A percentile compares a stretch with the other conserved stretches of the same genome.
Conservation (phyloP, 2,888 invertebrate genomes). For the Pemphredon lugubris region DNA sequence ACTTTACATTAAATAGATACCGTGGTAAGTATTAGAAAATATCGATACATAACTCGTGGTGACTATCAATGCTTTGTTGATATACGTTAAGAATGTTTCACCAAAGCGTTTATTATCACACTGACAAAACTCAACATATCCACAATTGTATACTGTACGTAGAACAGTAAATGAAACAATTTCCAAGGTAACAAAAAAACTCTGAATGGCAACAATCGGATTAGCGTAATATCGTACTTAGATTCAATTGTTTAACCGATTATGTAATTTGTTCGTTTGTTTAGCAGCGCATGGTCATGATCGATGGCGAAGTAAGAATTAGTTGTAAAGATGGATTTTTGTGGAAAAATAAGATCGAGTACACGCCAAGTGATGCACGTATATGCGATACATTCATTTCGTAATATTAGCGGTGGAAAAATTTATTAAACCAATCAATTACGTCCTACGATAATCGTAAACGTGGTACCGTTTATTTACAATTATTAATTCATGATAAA, state of each 20-base stretch:
- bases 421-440: too few species aligned
- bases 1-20: slow-evolving; percentile 62
- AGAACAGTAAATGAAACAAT: slow-evolving; percentile 24
- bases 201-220: slow-evolving; percentile 14
- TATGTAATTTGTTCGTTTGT: slow-evolving; percentile 33
- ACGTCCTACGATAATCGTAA: too few species aligned
- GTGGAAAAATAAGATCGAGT: too few species aligned
- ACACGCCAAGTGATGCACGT: too few species aligned
- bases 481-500: too few species aligned
- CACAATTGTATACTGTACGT: slow-evolving; percentile 30
- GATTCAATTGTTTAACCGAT: slow-evolving; percentile 22
- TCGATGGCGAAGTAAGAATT: too few species aligned
- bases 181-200: slow-evolving; percentile 9
- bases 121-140: slow-evolving; percentile 57
- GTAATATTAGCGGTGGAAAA: too few species aligned
- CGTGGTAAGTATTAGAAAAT: slow-evolving; percentile 69
- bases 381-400: too few species aligned
- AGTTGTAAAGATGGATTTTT: too few species aligned
- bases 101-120: slow-evolving; percentile 33
- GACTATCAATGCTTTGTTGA: slow-evolving; percentile 42
- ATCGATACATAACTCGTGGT: slow-evolving; percentile 37
- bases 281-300: slow-evolving; percentile 22
- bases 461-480: too few species aligned
- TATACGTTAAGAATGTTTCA: slow-evolving; percentile 10
- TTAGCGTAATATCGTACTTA: slow-evolving; percentile 16